A percentile compares a stretch with the other conserved stretches of the same genome.
Conservation (phyloP, 2,797 vertebrate species). For the Anniella stebbinsi region DNA sequence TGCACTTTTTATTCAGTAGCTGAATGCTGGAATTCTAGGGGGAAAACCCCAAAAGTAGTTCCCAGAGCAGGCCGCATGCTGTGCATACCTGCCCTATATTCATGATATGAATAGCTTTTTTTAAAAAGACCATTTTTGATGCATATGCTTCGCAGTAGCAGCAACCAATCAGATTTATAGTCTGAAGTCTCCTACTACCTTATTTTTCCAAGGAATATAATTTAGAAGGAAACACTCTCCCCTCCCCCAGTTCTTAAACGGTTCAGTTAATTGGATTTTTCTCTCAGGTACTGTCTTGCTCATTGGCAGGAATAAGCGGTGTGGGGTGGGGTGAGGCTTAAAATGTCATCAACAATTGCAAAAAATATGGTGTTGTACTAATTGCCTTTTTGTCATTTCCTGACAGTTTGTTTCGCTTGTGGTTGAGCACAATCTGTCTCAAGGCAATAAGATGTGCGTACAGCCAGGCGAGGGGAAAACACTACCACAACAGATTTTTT, state of each 20-base stretch:
- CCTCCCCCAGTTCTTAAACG: constrained; percentile 48
- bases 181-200: constrained; percentile 36
- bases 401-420: constrained; percentile 57
- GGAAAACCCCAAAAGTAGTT: neutral
- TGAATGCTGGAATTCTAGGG: neutral
- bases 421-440: constrained; percentile 49
- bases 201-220: constrained; percentile 63
- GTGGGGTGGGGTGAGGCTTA: constrained; percentile 18
- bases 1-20: neutral
- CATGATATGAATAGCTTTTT: neutral
- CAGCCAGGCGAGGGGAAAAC: constrained; percentile 37
- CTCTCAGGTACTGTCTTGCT: constrained; percentile 69
- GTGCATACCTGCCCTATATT: neutral
- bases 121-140: neutral
- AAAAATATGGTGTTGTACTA: constrained; percentile 65
- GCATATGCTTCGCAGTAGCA: neutral
- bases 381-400: constrained; percentile 63
- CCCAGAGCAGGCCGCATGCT: neutral
- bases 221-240: constrained; percentile 53
- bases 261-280: constrained; percentile 67
- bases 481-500: neutral
- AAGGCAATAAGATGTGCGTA: constrained; percentile 37
- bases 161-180: constrained; percentile 46
- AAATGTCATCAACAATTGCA: constrained; percentile 66
- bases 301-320: constrained; percentile 60